phyloP scores from a whole-genome alignment of 2,113 vertebrate genomes.

The human region GRCh38 chr16:7232001-7232500 shows the following conservation, averaged over 20 bases:
- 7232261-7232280: background rate
- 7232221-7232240: too few relatives aligned
- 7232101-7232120: too few relatives aligned
- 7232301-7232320: background rate
- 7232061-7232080: too few relatives aligned
- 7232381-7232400: too few relatives aligned
- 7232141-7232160: too few relatives aligned
- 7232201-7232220: too few relatives aligned
- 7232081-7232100: too few relatives aligned
- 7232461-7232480: rapidly evolving
- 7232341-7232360: background rate
- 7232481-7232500: rapidly evolving
- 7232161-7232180: too few relatives aligned
- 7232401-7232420: background rate
- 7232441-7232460: background rate
- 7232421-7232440: background rate
- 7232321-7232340: too few relatives aligned
- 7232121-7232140: too few relatives aligned
- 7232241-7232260: background rate
- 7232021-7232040: background rate
- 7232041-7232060: too few relatives aligned
- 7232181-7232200: too few relatives aligned
- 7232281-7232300: background rate
- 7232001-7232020: background rate
- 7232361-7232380: background rate